A percentile compares a stretch with the other conserved stretches of the same genome.
These are phyloP conservation scores for Sebastes miniatus DNA, from an alignment of 2,797 vertebrate genomes.

Conservation along the genomic window DNA sequence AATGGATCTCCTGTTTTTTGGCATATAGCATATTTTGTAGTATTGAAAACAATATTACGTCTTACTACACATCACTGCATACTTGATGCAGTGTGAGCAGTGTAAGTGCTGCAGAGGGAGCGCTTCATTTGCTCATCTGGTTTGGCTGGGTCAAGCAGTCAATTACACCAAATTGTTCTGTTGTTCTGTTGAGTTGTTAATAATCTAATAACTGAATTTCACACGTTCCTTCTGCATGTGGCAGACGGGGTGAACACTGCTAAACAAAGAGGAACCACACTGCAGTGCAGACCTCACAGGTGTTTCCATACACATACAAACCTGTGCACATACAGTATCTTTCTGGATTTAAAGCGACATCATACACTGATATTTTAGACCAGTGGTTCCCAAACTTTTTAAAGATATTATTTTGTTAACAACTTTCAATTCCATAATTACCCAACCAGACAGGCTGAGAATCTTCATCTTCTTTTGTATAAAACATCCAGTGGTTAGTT, in stretches of 20 bases:
- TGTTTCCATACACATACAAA: background rate
- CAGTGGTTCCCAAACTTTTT: background rate
- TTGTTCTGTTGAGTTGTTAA: background rate
- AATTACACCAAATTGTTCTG: background rate
- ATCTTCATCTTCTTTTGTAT: no score
- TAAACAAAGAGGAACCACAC: background rate
- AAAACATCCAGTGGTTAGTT: fast-evolving
- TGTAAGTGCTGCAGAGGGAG: background rate
- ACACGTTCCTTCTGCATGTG: background rate
- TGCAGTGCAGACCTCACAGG: background rate
- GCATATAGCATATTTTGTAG: no score
- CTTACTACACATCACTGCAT: fast-evolving
- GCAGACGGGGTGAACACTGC: background rate
- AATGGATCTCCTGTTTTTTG: background rate
- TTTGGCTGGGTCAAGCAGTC: background rate
- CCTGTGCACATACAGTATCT: no score
- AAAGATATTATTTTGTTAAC: background rate
- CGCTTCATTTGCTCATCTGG: background rate
- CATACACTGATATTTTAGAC: background rate
- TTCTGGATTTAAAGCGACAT: background rate
- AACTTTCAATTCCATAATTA: no score
- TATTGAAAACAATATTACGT: background rate
- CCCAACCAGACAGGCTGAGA: no score
- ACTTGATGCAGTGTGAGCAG: background rate
- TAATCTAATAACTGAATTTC: background rate